Percentiles rank a stretch among this genome's conserved stretches.
phyloP scores from a whole-genome alignment of 2,113 vertebrate species.

The Antigone vipio region DNA sequence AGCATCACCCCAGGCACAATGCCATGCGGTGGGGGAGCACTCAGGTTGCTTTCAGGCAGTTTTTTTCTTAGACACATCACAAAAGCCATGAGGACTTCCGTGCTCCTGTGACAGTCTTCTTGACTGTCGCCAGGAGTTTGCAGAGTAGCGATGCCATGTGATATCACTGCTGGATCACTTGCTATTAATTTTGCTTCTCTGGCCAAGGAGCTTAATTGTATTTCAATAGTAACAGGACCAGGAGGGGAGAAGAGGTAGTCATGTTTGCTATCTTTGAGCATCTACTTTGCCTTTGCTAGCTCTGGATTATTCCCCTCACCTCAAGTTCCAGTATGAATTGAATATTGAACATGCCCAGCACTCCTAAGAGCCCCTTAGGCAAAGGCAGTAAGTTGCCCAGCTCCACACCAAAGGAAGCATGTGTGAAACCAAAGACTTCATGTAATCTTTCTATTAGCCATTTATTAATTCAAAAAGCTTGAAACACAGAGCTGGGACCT shows the following conservation, averaged over 20 bases:
- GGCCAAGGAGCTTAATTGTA: background rate
- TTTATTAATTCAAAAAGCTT: background rate
- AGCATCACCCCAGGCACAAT: background rate
- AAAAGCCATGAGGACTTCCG: background rate
- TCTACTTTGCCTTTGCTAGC: background rate
- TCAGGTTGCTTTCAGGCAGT: background rate
- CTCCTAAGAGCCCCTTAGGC: background rate
- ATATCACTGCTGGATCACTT: background rate
- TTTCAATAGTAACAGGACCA: background rate
- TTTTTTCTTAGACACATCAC: background rate
- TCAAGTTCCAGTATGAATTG: background rate
- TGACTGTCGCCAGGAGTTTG: background rate
- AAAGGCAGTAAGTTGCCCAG: background rate
- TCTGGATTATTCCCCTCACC: background rate
- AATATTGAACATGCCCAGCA: background rate
- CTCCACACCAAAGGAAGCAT: background rate
- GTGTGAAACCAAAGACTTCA: background rate
- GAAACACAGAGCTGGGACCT: background rate
- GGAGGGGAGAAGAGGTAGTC: background rate
- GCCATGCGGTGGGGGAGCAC: background rate
- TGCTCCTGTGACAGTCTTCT: background rate
- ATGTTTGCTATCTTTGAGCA: background rate
- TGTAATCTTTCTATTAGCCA: background rate
- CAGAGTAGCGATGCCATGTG: background rate
- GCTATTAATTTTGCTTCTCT: background rate